Conservation (phyloP, 1,140 invertebrate genomes). For the Drosophila guanche region DNA sequence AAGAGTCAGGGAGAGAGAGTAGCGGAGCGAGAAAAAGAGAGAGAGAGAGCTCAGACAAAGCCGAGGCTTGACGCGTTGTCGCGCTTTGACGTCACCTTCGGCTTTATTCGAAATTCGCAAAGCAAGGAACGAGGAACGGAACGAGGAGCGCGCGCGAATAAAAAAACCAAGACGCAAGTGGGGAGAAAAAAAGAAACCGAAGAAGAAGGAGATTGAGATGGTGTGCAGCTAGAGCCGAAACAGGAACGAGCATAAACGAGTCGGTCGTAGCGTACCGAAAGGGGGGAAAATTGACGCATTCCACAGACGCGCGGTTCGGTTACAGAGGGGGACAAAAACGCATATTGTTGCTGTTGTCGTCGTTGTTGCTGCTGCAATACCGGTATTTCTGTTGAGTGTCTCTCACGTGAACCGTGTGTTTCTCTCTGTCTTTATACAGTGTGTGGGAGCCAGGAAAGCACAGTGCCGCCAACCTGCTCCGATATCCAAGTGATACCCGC, state of each 20-base stretch:
- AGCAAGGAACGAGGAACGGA: slow-evolving; percentile 77
- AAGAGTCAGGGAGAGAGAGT: slow-evolving; percentile 22
- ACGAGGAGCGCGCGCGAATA: slow-evolving; percentile 75
- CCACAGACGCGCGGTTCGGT: slow-evolving; percentile 52
- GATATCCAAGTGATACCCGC: slow-evolving; percentile 3
- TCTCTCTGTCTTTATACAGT: neutral
- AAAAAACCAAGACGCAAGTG: slow-evolving; percentile 35
- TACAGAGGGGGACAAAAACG: slow-evolving; percentile 32
- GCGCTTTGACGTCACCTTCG: slow-evolving; percentile 66
- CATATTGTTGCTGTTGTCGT: slow-evolving; percentile 38
- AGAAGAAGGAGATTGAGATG: slow-evolving; percentile 20
- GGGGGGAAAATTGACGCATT: slow-evolving; percentile 70
- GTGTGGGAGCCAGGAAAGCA: too few relatives aligned
- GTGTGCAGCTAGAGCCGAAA: slow-evolving; percentile 46
- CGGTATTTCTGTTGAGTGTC: slow-evolving; percentile 54
- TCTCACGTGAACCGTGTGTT: slow-evolving; percentile 55
- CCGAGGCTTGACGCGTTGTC: slow-evolving; percentile 34
- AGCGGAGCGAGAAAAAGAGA: slow-evolving; percentile 31
- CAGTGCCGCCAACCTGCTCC: slow-evolving; percentile 8
- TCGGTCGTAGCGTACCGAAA: slow-evolving; percentile 20
- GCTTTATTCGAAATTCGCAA: slow-evolving; percentile 76
- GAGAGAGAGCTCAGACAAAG: slow-evolving; percentile 29
- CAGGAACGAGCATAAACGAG: slow-evolving; percentile 54
- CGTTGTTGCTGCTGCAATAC: slow-evolving; percentile 55
- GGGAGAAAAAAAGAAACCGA: slow-evolving; percentile 39